phyloP scores from a whole-genome alignment of 2,113 vertebrate genomes.

The Myotis brandtii region DNA sequence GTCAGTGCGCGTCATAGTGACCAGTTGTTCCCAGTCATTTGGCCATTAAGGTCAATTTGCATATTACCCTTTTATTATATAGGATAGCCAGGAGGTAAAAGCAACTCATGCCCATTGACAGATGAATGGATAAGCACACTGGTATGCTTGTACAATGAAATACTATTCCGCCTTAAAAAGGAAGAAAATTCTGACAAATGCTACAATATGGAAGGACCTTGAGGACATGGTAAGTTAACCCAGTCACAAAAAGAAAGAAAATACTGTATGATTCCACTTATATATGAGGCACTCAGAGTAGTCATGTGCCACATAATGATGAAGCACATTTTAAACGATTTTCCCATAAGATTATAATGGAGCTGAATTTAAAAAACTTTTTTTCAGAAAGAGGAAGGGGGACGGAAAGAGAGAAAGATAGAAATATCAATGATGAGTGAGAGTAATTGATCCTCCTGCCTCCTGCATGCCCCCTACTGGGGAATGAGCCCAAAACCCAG shows the following conservation, averaged over 20 bases:
- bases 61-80: no score
- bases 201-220: not conserved
- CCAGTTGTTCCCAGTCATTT: no score
- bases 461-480: no score
- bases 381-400: no score
- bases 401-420: no score
- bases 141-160: not conserved
- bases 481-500: no score
- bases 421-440: no score
- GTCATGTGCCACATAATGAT: not conserved
- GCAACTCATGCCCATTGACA: not conserved
- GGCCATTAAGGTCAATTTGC: no score
- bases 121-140: not conserved
- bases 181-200: not conserved
- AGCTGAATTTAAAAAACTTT: not conserved
- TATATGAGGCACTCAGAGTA: not conserved
- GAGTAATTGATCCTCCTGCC: no score
- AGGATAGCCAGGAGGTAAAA: not conserved
- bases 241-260: not conserved
- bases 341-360: not conserved
- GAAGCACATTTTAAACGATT: not conserved
- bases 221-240: not conserved
- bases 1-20: no score
- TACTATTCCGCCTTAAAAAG: constrained; percentile 2
- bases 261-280: not conserved